Evolutionary conservation across 2,888 invertebrate genomes (phyloP).

Genomic region (Listrodromus nycthemerus): DNA sequence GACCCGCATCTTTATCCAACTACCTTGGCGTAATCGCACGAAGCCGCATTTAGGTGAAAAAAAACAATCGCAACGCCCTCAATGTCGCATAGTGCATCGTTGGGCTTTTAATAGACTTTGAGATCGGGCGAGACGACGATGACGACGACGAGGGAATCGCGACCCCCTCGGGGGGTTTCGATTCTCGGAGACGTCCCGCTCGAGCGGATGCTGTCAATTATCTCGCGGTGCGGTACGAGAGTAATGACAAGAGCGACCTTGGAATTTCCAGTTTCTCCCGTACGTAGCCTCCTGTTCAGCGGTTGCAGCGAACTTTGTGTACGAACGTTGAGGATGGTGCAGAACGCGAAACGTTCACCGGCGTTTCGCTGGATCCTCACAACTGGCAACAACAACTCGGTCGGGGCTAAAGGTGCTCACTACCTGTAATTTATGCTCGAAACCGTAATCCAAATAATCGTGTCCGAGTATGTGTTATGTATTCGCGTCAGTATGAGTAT

Average conservation of each 20-base stretch:
- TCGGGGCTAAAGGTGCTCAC: conserved; percentile 42
- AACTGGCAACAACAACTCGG: conserved; percentile 23
- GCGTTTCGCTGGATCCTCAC: conserved; percentile 44
- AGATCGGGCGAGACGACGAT: not conserved
- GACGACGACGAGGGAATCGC: conserved; percentile 4
- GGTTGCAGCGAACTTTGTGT: not conserved
- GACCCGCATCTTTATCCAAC: no score
- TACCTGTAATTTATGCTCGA: conserved; percentile 69
- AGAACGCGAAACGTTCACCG: conserved; percentile 34
- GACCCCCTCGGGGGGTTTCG: conserved; percentile 15
- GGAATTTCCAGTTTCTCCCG: conserved; percentile 38
- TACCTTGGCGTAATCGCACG: no score
- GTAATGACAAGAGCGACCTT: conserved; percentile 67
- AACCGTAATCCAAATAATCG: conserved; percentile 71
- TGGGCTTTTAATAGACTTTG: not conserved
- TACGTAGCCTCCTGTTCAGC: not conserved
- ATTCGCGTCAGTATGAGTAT: conserved; percentile 42
- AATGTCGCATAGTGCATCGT: not conserved
- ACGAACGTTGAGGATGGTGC: not conserved
- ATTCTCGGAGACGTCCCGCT: conserved; percentile 45
- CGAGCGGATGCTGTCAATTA: conserved; percentile 71
- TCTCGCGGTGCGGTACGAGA: conserved; percentile 55
- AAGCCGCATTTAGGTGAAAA: no score
- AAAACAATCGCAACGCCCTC: conserved; percentile 47
- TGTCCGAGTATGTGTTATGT: conserved; percentile 57